Evolutionary conservation across 2,797 vertebrate genomes (phyloP).

Genomic region (Lemur catta): DNA sequence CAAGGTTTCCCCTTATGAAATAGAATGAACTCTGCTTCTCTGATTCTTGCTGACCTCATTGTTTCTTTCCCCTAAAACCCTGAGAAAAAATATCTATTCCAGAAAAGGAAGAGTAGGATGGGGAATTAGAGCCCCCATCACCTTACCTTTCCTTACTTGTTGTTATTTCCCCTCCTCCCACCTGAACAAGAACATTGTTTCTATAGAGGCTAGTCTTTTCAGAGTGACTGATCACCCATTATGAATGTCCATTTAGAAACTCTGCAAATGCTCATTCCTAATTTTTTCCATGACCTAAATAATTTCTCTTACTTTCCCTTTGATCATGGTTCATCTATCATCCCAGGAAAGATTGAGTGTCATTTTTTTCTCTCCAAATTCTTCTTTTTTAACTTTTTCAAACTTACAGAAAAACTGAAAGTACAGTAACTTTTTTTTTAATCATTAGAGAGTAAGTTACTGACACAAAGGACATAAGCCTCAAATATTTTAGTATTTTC

Average conservation of each 20-base stretch:
- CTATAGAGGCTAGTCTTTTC: not conserved
- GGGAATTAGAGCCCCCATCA: not conserved
- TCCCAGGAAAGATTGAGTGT: not conserved
- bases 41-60: not conserved
- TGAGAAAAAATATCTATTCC: not conserved
- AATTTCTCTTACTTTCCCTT: conserved; percentile 40
- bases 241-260: not conserved
- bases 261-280: not conserved
- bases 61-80: not conserved
- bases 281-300: not conserved
- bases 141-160: not conserved
- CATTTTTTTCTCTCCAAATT: not conserved
- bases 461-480: not conserved
- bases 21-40: not conserved
- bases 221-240: not conserved
- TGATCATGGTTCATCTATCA: not conserved
- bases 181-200: not conserved
- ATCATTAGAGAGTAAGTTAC: not conserved
- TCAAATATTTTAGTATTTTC: not conserved
- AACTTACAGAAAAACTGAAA: not conserved
- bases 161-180: not conserved
- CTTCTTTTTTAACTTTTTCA: not conserved
- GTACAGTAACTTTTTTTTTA: not conserved
- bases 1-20: not conserved
- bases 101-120: not conserved